Conservation (phyloP, 2,113 vertebrate species). For the Myxocyprinus asiaticus region DNA sequence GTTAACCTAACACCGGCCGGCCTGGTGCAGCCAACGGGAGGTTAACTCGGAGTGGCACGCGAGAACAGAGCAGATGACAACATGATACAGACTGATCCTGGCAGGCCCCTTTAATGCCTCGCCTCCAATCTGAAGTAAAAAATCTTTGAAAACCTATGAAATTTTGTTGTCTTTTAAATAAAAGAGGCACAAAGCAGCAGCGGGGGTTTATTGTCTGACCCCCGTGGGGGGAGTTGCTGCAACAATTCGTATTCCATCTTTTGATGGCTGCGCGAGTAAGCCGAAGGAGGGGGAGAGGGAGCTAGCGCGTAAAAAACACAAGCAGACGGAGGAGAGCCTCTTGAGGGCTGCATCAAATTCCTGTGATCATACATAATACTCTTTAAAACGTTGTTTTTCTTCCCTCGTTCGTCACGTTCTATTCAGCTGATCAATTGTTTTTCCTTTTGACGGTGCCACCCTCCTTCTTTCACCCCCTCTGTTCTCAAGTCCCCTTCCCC, state of each 20-base stretch:
- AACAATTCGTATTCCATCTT: conserved; percentile 96
- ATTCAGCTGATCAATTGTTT: conserved; percentile 99
- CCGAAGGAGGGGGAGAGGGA: conserved; percentile 57
- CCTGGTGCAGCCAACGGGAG: conserved; percentile 90
- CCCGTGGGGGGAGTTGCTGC: conserved; percentile 90
- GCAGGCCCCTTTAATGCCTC: conserved; percentile 92
- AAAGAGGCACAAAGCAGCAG: conserved; percentile 99
- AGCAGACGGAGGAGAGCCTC: conserved; percentile 84
- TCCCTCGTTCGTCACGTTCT: conserved; percentile 73
- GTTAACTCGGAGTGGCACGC: conserved; percentile 97
- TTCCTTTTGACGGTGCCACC: conserved; percentile 82
- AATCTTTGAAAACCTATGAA: conserved; percentile 84
- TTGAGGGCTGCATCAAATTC: conserved; percentile 96
- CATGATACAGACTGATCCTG: conserved; percentile 91
- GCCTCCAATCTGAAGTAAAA: conserved; percentile 99
- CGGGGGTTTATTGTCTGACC: conserved; percentile 99
- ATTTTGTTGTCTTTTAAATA: conserved; percentile 99
- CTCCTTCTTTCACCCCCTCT: conserved; percentile 60
- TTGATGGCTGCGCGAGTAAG: conserved; percentile 96
- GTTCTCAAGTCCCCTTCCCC: conserved; percentile 41
- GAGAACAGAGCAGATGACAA: conserved; percentile 83
- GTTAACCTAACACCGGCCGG: conserved; percentile 75
- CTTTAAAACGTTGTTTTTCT: conserved; percentile 88
- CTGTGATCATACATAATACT: conserved; percentile 99
- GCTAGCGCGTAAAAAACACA: conserved; percentile 58